Conservation (phyloP, 1,140 invertebrate genomes). For the Drosophila sucinea region DNA sequence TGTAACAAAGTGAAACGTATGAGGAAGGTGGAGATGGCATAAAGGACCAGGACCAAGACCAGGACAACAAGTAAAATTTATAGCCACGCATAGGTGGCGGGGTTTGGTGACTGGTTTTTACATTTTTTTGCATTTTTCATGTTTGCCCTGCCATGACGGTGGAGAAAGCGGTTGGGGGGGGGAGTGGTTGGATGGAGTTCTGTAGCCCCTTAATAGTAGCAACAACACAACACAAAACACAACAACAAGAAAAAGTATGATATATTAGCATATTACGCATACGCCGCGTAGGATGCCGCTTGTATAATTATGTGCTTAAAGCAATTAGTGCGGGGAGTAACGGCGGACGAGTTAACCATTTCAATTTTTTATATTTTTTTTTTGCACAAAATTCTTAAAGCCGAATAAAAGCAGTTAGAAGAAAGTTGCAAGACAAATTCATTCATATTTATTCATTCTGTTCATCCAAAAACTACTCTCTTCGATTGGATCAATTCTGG, state of each 20-base stretch:
- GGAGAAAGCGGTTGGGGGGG: background rate
- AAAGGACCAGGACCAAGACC: conserved; percentile 1
- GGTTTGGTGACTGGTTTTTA: conserved; percentile 51
- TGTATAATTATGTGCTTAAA: conserved; percentile 74
- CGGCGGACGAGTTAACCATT: conserved; percentile 34
- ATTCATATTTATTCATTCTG: no score
- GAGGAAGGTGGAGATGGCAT: conserved; percentile 7
- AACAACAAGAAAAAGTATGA: conserved; percentile 66
- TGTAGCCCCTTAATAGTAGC: background rate
- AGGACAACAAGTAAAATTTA: conserved; percentile 57
- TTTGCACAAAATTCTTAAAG: background rate
- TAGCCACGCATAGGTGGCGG: conserved; percentile 54
- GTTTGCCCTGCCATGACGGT: conserved; percentile 66
- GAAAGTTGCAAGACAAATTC: no score
- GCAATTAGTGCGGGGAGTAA: conserved; percentile 60
- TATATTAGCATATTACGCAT: conserved; percentile 74
- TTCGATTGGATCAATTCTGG: no score
- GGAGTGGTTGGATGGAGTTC: background rate
- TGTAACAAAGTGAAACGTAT: conserved; percentile 70
- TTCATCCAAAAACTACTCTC: no score
- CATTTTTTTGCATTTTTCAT: conserved; percentile 71
- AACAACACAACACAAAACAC: conserved; percentile 1
- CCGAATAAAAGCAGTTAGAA: background rate
- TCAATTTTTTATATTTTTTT: background rate
- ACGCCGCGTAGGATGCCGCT: conserved; percentile 57